A percentile compares a stretch with the other conserved stretches of the same genome.
These are phyloP conservation scores for Amphiprion clarkii DNA, from an alignment of 2,797 vertebrate species.

Conservation along the genomic window DNA sequence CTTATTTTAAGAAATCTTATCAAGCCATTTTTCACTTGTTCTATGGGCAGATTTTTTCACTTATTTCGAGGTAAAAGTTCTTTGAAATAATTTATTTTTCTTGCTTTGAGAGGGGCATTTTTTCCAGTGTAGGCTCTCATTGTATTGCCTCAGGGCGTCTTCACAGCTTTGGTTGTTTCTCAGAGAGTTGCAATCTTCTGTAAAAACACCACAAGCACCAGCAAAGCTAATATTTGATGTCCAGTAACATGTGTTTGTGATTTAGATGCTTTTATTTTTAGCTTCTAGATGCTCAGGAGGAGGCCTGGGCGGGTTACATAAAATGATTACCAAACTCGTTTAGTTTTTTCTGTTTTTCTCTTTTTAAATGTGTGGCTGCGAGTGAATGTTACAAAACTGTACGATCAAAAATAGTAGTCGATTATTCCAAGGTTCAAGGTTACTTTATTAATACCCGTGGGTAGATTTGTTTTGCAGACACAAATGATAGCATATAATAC, in stretches of 20 bases:
- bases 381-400: background rate
- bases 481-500: no score
- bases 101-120: no score
- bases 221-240: background rate
- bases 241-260: background rate
- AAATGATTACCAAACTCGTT: conserved; percentile 30
- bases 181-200: background rate
- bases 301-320: conserved; percentile 27
- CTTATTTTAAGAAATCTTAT: no score
- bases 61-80: no score
- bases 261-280: background rate
- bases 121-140: background rate
- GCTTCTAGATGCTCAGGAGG: background rate
- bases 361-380: background rate
- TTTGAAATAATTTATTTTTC: no score
- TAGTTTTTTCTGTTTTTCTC: background rate
- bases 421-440: background rate
- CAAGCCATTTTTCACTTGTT: no score
- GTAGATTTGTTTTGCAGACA: no score
- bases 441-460: no score
- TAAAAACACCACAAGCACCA: background rate
- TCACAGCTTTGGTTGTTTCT: background rate
- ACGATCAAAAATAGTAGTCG: conserved; percentile 7
- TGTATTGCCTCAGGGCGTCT: background rate
- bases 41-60: no score